Percentiles rank a stretch among this genome's conserved stretches.
These are phyloP conservation scores for Mus caroli DNA, from an alignment of 2,797 vertebrate genomes.

Conservation along the genomic window DNA sequence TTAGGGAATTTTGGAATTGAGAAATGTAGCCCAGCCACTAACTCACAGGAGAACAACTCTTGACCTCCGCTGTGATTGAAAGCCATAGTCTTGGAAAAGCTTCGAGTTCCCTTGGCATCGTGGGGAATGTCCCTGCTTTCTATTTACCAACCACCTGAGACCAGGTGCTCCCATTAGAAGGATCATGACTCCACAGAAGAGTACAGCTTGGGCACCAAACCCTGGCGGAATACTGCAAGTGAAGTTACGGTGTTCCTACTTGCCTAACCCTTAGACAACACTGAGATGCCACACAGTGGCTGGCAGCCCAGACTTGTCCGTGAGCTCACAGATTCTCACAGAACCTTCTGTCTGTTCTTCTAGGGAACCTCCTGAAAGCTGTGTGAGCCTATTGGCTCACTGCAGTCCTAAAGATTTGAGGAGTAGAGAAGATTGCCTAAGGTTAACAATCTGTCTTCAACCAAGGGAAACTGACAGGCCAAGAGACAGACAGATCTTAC, in stretches of 20 bases:
- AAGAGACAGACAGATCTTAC: background rate
- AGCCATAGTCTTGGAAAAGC: background rate
- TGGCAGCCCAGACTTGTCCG: background rate
- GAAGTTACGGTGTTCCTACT: rapidly evolving
- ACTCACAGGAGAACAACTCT: background rate
- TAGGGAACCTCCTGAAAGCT: background rate
- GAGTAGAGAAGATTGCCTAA: background rate
- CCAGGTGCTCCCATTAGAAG: background rate
- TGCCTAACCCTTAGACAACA: background rate
- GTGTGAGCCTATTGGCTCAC: background rate
- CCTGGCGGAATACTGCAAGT: background rate
- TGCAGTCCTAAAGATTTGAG: background rate
- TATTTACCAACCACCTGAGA: background rate
- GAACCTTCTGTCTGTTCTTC: background rate
- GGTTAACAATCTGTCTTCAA: background rate
- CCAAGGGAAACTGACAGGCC: background rate
- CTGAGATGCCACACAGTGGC: background rate
- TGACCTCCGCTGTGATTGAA: background rate
- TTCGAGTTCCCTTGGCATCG: background rate
- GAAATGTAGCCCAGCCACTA: background rate
- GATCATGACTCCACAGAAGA: background rate
- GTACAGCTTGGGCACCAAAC: rapidly evolving
- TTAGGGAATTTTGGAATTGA: conserved; percentile 25
- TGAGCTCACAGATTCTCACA: background rate
- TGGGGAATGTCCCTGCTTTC: background rate